Evolutionary conservation across 2,797 vertebrate genomes (phyloP), one percentile per base, ranked within the genome.

Genomic region (Melanotaenia parkinsoni): DNA sequence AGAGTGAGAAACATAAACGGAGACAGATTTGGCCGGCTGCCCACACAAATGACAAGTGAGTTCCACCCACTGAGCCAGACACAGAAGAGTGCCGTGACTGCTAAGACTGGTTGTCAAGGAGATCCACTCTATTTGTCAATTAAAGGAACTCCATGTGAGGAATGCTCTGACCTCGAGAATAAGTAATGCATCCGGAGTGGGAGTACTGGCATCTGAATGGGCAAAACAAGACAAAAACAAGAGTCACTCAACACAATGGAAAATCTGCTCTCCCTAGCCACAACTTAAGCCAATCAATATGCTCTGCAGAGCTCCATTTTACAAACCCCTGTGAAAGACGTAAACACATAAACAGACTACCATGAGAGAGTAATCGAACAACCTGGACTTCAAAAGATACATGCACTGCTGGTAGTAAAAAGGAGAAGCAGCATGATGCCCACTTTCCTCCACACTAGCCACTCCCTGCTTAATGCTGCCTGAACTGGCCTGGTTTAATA

Each of bases 401-500:
- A 67, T 26, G 50, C 20, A 20, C 43, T 7, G 54, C 54, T 6
- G 33, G 65, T 28, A 70, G 68, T 63, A 66, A 82, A 54, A 30
- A 30, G 30, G 30, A n/a, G 56, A 62, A 58, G 58, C 3, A 43
- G 37, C 18, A 43, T 20, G 38, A 54, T 66, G 73, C 78, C 76
- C 68, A 66, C 63, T 74, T 64, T 74, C 67, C 56, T 79, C 63
- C 54, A 54, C 28, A 40, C 61, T 28, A 72, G 62, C 79, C 74
- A 68, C 79, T 79, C 80, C 74, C 86, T 74, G 66, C 84, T 85
- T 13, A 24, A 57, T 78, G 64, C 86, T 85, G 76, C 79, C 83
- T 56, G 54, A 86, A 78, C 80, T 73, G 74, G 86, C 81, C 80
- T 74, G 73, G 87, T 86, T 95, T 86, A 93, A 93, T 93, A 94